phyloP scores from a whole-genome alignment of 1,140 invertebrate genomes.

The Bombus consobrinus region DNA sequence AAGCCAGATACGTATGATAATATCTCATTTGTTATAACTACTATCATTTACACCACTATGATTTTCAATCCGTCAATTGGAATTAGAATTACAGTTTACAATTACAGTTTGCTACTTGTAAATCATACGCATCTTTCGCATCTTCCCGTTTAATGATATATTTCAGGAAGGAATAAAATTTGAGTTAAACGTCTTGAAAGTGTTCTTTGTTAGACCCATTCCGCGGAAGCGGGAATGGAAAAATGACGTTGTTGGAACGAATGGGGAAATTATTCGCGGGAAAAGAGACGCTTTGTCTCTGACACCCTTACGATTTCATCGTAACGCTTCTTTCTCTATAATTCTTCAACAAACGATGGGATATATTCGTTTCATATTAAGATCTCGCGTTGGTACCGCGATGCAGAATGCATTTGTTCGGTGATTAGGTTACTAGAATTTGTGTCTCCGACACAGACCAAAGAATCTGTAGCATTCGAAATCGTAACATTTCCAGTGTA shows the following conservation, averaged over 20 bases:
- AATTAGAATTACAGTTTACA: background rate
- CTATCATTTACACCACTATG: too few relatives aligned
- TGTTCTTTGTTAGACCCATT: constrained; percentile 35
- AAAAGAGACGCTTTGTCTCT: constrained; percentile 60
- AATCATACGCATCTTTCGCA: background rate
- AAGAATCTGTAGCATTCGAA: background rate
- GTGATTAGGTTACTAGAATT: background rate
- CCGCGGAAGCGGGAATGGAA: constrained; percentile 19
- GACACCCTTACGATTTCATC: constrained; percentile 58
- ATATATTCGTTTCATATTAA: constrained; percentile 59
- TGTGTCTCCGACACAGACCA: too few relatives aligned
- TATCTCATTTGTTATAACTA: too few relatives aligned
- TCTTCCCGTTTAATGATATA: background rate
- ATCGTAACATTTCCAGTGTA: background rate
- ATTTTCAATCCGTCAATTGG: background rate
- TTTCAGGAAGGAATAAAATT: background rate
- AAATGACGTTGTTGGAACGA: constrained; percentile 58
- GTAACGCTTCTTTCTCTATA: constrained; percentile 33
- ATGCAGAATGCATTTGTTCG: background rate
- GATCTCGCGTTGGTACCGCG: background rate
- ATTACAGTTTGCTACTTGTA: background rate
- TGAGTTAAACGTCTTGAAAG: background rate
- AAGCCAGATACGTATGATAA: too few relatives aligned
- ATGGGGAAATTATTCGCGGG: constrained; percentile 64
- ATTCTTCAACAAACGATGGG: constrained; percentile 54